Conservation (phyloP, 1,140 invertebrate species). For the Pseudomyrmex gracilis region DNA sequence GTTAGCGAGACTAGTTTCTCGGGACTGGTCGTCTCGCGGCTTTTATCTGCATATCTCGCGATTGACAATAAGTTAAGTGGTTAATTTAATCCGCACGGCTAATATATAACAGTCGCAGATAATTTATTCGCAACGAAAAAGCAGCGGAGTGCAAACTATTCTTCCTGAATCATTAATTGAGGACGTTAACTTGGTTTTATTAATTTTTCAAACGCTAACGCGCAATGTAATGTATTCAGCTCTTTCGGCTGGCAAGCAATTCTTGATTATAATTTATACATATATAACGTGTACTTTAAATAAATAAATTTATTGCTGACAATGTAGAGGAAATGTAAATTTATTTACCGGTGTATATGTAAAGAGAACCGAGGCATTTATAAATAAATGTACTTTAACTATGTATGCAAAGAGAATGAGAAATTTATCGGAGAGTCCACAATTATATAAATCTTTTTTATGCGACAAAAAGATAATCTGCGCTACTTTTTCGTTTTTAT, state of each 20-base stretch:
- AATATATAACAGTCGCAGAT: not conserved
- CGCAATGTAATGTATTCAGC: not conserved
- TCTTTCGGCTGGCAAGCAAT: not conserved
- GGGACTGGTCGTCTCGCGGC: conserved; percentile 7
- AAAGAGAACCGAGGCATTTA: too few species aligned
- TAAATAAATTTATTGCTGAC: too few species aligned
- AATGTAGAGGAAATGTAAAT: too few species aligned
- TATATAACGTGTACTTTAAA: too few species aligned
- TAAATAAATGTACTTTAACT: too few species aligned
- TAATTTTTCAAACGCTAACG: not conserved
- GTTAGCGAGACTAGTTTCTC: not conserved
- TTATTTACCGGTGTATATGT: too few species aligned
- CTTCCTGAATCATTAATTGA: not conserved
- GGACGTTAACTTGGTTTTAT: not conserved
- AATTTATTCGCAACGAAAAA: conserved; percentile 4
- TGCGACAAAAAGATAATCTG: not conserved
- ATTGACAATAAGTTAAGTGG: conserved; percentile 54
- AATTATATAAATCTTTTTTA: not conserved
- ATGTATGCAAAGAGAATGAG: not conserved
- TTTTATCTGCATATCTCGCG: conserved; percentile 24
- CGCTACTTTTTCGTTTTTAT: not conserved
- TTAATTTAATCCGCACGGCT: conserved; percentile 25
- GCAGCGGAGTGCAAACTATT: not conserved
- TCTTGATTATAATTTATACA: too few species aligned
- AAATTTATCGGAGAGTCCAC: not conserved